Evolutionary conservation across 2,797 vertebrate species (phyloP).

Genomic region (Vultur gryphus): DNA sequence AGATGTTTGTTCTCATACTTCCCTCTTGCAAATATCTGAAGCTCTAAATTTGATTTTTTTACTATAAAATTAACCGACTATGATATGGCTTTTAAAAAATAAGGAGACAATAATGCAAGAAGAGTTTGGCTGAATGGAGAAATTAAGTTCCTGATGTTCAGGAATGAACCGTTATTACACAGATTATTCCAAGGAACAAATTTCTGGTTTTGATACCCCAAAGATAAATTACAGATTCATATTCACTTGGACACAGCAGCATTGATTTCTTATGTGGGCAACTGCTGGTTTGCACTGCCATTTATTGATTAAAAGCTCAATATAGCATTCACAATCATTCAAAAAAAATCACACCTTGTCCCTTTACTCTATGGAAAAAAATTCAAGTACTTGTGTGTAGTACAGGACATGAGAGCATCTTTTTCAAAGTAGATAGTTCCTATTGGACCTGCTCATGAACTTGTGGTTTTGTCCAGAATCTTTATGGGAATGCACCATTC

Average conservation of each 20-base stretch:
- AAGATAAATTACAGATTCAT: not conserved
- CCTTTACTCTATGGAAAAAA: not conserved
- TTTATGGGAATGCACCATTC: not conserved
- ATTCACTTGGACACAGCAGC: not conserved
- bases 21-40: not conserved
- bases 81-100: not conserved
- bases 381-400: not conserved
- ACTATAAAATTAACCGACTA: not conserved
- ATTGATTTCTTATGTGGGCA: not conserved
- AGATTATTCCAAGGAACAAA: not conserved
- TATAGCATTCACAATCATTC: not conserved
- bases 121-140: not conserved
- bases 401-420: not conserved
- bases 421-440: not conserved
- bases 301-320: not conserved
- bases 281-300: not conserved
- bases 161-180: not conserved
- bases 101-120: not conserved
- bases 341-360: not conserved
- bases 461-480: not conserved
- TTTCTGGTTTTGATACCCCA: not conserved
- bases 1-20: not conserved
- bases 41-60: not conserved
- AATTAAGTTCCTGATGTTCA: not conserved
- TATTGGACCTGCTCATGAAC: not conserved